Evolutionary conservation across 1,140 invertebrate genomes (phyloP).

Genomic region (Plutomurus gul): DNA sequence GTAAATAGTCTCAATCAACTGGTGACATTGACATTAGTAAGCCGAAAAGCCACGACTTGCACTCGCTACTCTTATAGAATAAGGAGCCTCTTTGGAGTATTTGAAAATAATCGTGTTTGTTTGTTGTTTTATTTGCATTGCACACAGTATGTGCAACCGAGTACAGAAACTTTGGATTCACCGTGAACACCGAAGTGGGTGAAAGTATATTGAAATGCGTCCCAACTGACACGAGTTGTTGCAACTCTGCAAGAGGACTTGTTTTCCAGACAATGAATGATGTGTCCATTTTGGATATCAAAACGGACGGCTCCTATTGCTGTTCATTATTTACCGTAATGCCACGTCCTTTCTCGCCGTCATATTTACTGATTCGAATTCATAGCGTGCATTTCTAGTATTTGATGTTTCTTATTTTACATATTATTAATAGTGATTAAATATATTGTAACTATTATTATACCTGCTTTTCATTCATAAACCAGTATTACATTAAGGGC

Average conservation of each 20-base stretch:
- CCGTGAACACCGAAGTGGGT: neutral
- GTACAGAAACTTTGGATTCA: constrained; percentile 20
- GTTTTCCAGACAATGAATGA: constrained; percentile 24
- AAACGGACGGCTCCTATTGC: constrained; percentile 40
- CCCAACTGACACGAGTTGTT: neutral
- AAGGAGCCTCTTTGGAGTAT: neutral
- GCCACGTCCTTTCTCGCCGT: neutral
- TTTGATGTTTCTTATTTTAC: too few species aligned
- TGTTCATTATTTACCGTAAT: constrained; percentile 39
- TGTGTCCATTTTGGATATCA: constrained; percentile 37
- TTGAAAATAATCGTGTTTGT: neutral
- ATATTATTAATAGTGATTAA: too few species aligned
- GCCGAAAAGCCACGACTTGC: too few species aligned
- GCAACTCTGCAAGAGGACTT: constrained; percentile 24
- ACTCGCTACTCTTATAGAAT: too few species aligned
- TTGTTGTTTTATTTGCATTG: neutral
- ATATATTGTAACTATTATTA: too few species aligned
- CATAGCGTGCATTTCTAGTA: too few species aligned
- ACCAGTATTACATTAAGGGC: too few species aligned
- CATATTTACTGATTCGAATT: too few species aligned
- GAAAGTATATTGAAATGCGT: constrained; percentile 25
- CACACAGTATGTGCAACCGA: neutral
- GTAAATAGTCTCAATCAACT: too few species aligned
- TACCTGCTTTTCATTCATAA: too few species aligned
- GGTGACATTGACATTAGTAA: too few species aligned